Conservation (phyloP, 2,797 vertebrate genomes). For the Taenioides sp. region DNA sequence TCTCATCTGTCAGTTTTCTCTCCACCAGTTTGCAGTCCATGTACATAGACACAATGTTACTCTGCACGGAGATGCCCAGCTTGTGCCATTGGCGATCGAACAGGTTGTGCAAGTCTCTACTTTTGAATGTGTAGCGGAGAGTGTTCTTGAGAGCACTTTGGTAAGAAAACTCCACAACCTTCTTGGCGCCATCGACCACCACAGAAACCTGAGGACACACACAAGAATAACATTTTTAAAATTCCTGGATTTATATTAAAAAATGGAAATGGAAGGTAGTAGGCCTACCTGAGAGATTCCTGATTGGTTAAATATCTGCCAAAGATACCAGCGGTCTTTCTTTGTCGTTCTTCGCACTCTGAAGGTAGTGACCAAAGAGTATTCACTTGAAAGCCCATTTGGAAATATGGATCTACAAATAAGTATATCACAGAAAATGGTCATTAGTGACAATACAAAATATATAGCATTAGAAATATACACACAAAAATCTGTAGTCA, state of each 20-base stretch:
- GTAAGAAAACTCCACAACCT: constrained; percentile 86
- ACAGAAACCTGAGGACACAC: constrained; percentile 82
- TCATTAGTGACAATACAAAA: constrained; percentile 3
- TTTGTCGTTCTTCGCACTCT: constrained; percentile 90
- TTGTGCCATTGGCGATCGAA: constrained; percentile 98
- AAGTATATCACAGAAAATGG: constrained; percentile 18
- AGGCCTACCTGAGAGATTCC: constrained; percentile 87
- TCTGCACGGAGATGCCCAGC: constrained; percentile 86
- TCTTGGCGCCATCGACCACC: constrained; percentile 88
- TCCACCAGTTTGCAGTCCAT: constrained; percentile 92
- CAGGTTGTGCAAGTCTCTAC: constrained; percentile 87
- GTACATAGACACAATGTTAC: constrained; percentile 84
- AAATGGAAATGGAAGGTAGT: constrained; percentile 1
- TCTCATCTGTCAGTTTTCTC: constrained; percentile 80
- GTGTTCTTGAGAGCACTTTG: constrained; percentile 78
- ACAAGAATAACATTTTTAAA: neutral
- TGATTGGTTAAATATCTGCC: constrained; percentile 87
- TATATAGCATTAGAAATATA: constrained; percentile 4
- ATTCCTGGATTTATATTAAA: neutral
- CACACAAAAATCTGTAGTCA: neutral
- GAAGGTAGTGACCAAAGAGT: constrained; percentile 83
- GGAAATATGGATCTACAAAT: constrained; percentile 85
- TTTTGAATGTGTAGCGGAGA: constrained; percentile 88
- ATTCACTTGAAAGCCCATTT: constrained; percentile 87
- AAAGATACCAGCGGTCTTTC: constrained; percentile 94